Evolutionary conservation across 2,797 vertebrate genomes (phyloP).

Genomic region (Rhinichthys osculus): DNA sequence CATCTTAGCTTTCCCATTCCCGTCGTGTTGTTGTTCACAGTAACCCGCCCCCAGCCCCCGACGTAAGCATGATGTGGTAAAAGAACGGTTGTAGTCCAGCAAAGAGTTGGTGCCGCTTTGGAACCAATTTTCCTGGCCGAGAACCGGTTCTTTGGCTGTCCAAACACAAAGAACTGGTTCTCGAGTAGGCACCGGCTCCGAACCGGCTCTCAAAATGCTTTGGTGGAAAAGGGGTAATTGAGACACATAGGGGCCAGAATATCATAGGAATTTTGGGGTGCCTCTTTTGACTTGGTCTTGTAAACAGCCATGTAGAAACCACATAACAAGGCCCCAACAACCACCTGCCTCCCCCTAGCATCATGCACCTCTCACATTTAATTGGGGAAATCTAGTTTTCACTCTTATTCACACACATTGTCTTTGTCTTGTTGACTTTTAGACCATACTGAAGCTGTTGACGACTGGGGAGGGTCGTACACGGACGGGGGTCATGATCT

Average conservation of each 20-base stretch:
- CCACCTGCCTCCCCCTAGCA: not conserved
- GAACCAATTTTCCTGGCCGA: too few relatives aligned
- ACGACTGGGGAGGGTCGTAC: constrained; percentile 78
- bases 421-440: not conserved
- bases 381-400: not conserved
- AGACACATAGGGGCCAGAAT: not conserved
- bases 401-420: not conserved
- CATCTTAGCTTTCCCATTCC: too few relatives aligned
- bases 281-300: not conserved
- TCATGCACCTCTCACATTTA: not conserved
- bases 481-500: constrained; percentile 88
- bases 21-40: too few relatives aligned
- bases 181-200: too few relatives aligned
- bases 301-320: not conserved
- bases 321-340: not conserved
- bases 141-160: too few relatives aligned
- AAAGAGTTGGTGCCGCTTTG: too few relatives aligned
- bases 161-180: too few relatives aligned
- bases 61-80: too few relatives aligned
- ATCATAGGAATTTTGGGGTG: not conserved
- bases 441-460: constrained; percentile 90
- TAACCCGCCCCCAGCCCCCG: too few relatives aligned
- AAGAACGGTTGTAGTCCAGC: too few relatives aligned
- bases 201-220: too few relatives aligned
- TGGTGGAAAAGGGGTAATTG: not conserved